phyloP scores from a whole-genome alignment of 2,888 invertebrate species.

The Limnephilus marmoratus region DNA sequence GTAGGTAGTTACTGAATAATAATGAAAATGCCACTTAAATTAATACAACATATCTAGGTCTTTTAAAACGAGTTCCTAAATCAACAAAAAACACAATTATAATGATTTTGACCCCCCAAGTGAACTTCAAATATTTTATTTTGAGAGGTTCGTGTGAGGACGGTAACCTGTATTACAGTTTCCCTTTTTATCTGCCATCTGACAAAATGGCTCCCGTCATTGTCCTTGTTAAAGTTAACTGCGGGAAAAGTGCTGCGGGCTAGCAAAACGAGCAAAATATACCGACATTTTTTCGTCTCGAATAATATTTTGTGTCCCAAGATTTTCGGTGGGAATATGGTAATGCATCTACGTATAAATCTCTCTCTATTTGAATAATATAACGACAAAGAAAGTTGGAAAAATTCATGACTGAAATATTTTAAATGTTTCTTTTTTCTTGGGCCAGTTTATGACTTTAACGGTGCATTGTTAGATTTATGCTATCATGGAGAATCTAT shows the following conservation, averaged over 20 bases:
- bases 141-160: background rate
- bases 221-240: conserved; percentile 30
- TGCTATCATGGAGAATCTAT: background rate
- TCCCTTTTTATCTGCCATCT: conserved; percentile 31
- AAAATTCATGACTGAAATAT: background rate
- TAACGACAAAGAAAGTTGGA: background rate
- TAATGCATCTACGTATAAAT: background rate
- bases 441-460: background rate
- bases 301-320: background rate
- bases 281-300: background rate
- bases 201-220: conserved; percentile 20
- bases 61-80: no score
- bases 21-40: no score
- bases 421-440: background rate
- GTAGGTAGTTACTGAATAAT: background rate
- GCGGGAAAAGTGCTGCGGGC: conserved; percentile 12
- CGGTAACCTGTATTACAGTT: conserved; percentile 23
- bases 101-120: background rate
- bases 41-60: background rate
- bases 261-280: background rate
- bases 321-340: background rate
- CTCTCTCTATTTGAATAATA: background rate
- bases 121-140: background rate
- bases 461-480: background rate
- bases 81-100: no score